Evolutionary conservation across 2,888 invertebrate species (phyloP).

Genomic region (Listrodromus nycthemerus): DNA sequence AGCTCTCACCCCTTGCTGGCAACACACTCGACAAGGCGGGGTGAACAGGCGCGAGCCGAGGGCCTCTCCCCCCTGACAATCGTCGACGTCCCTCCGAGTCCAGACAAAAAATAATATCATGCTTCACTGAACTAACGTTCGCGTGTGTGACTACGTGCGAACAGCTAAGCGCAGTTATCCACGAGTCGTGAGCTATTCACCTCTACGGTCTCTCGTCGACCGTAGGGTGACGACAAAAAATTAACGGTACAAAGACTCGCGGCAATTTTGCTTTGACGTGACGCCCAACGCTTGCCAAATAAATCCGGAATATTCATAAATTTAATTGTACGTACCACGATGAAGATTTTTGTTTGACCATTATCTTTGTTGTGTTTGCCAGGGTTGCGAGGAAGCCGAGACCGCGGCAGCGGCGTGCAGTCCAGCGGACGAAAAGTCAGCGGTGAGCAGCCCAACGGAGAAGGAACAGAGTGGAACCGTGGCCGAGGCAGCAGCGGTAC

Average conservation of each 20-base stretch:
- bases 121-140: constrained; percentile 71
- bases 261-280: constrained; percentile 2
- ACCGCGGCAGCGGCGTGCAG: constrained; percentile 69
- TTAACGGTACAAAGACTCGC: constrained; percentile 32
- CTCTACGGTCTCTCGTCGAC: constrained; percentile 9
- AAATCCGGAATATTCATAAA: background rate
- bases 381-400: constrained; percentile 82
- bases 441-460: constrained; percentile 79
- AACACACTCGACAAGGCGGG: constrained; percentile 64
- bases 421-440: constrained; percentile 78
- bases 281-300: constrained; percentile 22
- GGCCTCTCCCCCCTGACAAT: constrained; percentile 42
- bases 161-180: constrained; percentile 49
- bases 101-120: constrained; percentile 74
- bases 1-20: constrained; percentile 44
- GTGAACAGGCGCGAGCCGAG: constrained; percentile 39
- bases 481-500: constrained; percentile 48
- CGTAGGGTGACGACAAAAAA: constrained; percentile 44
- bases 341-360: background rate
- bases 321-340: background rate
- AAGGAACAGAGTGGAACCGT: constrained; percentile 69
- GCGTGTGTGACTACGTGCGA: constrained; percentile 41
- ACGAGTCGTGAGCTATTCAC: constrained; percentile 43
- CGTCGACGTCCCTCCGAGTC: constrained; percentile 66
- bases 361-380: constrained; percentile 57